Percentiles rank a stretch among this genome's conserved stretches.
phyloP scores from a whole-genome alignment of 1,140 invertebrate genomes.

The Octopus sinensis region DNA sequence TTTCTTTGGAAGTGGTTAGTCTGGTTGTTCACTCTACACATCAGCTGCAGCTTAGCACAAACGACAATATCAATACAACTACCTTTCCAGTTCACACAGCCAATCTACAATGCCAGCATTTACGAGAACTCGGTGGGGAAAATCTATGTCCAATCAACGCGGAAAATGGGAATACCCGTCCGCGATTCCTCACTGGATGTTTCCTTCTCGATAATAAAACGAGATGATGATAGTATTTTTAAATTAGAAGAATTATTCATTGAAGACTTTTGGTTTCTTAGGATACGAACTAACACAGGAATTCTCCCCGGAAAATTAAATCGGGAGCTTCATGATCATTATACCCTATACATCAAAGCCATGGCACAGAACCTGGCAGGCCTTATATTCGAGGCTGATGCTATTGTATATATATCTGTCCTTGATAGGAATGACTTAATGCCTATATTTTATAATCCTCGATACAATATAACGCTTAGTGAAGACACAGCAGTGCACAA shows the following conservation, averaged over 20 bases:
- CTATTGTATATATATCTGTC: constrained; percentile 75
- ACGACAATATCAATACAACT: not conserved
- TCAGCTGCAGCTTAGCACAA: not conserved
- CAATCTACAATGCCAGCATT: constrained; percentile 84
- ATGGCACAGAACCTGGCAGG: constrained; percentile 61
- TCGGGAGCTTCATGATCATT: constrained; percentile 81
- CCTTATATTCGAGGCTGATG: constrained; percentile 65
- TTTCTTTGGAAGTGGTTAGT: constrained; percentile 13
- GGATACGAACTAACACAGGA: constrained; percentile 79
- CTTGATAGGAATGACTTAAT: constrained; percentile 88
- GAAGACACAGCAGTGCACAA: constrained; percentile 83
- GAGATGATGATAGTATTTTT: constrained; percentile 86
- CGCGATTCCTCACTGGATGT: constrained; percentile 59
- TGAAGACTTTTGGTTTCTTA: constrained; percentile 90
- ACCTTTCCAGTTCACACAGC: constrained; percentile 65
- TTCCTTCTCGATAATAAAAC: constrained; percentile 77
- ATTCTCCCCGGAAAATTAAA: constrained; percentile 78
- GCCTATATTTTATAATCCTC: constrained; percentile 83
- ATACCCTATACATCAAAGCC: constrained; percentile 77
- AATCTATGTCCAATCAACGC: constrained; percentile 68
- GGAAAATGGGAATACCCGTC: constrained; percentile 68
- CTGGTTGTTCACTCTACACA: not conserved
- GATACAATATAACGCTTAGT: constrained; percentile 81
- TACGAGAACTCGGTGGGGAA: constrained; percentile 87
- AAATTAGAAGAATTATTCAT: constrained; percentile 82